Conservation (phyloP, 64 coral and sea anemone genomes). For the Stichodactyla mertensii region DNA sequence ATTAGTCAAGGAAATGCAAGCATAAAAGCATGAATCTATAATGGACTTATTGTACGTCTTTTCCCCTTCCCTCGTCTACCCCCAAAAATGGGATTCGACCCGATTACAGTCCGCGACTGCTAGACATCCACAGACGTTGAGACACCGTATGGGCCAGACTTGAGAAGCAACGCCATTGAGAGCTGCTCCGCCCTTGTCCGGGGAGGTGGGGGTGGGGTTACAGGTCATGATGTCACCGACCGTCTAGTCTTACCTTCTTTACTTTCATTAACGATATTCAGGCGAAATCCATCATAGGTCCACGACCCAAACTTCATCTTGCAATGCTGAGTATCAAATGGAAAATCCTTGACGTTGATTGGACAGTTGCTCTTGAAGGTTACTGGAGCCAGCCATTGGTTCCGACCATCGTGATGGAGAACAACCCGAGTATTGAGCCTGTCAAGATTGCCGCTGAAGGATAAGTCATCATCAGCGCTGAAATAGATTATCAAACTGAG, state of each 20-base stretch:
- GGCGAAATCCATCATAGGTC: conserved; percentile 90
- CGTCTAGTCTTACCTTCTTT: not conserved
- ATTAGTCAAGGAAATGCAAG: no score
- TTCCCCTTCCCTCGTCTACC: no score
- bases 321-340: conserved; percentile 91
- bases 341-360: conserved; percentile 86
- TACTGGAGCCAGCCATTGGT: conserved; percentile 84
- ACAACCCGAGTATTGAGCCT: conserved; percentile 60
- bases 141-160: no score
- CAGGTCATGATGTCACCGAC: no score
- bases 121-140: no score
- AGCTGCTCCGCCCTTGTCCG: no score
- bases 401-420: conserved; percentile 58
- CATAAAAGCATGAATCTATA: no score
- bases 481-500: not conserved
- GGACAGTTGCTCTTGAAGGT: conserved; percentile 87
- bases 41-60: no score
- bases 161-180: no score
- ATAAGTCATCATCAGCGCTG: conserved; percentile 81
- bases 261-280: conserved; percentile 83
- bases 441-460: conserved; percentile 93
- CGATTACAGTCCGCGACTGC: no score
- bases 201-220: no score
- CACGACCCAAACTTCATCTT: conserved; percentile 95
- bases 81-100: no score